Conservation (phyloP, 2,888 invertebrate species). For the Habrosyne pyritoides region DNA sequence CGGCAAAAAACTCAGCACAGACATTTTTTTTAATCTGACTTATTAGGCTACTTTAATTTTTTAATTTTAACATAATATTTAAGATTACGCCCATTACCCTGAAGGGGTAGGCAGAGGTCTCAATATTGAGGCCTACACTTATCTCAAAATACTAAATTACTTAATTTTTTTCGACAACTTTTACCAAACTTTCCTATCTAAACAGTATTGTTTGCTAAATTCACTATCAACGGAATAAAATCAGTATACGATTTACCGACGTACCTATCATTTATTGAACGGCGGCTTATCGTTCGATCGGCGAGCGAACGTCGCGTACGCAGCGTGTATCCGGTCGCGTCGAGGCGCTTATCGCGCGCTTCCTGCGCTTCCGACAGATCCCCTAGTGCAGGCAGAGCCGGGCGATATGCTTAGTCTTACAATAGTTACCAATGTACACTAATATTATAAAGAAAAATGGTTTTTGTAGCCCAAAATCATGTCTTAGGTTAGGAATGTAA, state of each 20-base stretch:
- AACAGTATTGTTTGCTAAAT: not conserved
- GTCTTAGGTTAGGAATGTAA: too few relatives aligned
- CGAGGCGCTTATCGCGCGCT: slow-evolving; percentile 8
- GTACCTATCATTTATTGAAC: not conserved
- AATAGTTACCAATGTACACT: not conserved
- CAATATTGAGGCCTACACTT: too few relatives aligned
- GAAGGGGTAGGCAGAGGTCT: too few relatives aligned
- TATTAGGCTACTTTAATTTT: too few relatives aligned
- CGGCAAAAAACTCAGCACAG: too few relatives aligned
- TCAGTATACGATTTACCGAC: not conserved
- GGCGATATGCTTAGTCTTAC: not conserved
- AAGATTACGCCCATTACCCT: too few relatives aligned
- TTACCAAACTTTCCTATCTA: not conserved
- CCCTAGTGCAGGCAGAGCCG: not conserved
- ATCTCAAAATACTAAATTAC: too few relatives aligned
- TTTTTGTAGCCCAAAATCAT: too few relatives aligned
- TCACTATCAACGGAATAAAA: not conserved
- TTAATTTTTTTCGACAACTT: too few relatives aligned
- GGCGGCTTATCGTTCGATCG: not conserved
- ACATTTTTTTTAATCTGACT: too few relatives aligned
- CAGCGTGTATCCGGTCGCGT: not conserved
- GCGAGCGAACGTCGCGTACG: not conserved
- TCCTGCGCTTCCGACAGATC: slow-evolving; percentile 4
- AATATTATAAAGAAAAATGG: too few relatives aligned
- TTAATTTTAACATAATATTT: too few relatives aligned